phyloP scores from a whole-genome alignment of 2,113 vertebrate species.

The Tragelaphus buxtoni region DNA sequence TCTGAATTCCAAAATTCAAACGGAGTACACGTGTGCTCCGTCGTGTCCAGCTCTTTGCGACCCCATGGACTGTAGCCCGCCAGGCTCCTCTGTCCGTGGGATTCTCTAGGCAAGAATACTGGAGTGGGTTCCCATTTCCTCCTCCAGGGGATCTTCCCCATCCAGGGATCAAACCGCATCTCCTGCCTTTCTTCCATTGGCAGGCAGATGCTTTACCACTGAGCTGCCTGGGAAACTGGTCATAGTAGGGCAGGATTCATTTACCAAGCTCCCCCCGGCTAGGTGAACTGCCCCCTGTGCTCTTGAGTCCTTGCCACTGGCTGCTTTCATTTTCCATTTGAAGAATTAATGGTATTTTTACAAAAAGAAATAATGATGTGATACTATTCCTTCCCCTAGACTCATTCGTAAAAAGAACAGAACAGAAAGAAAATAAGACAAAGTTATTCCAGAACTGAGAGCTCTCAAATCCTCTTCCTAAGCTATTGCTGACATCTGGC shows the following conservation, averaged over 20 bases:
- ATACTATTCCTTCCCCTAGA: not conserved
- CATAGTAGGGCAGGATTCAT: not conserved
- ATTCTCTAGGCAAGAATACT: not conserved
- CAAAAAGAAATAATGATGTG: not conserved
- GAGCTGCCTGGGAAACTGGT: not conserved
- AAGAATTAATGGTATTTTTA: not conserved
- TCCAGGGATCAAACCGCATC: not conserved
- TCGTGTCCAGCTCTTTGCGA: not conserved
- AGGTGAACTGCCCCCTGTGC: not conserved
- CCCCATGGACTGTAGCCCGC: not conserved
- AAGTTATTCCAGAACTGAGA: not conserved
- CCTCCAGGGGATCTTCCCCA: not conserved
- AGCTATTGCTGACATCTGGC: not conserved
- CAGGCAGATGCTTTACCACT: not conserved
- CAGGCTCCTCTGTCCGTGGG: not conserved
- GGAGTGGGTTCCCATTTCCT: not conserved
- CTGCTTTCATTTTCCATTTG: not conserved
- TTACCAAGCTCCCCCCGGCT: not conserved
- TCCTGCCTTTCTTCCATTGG: not conserved
- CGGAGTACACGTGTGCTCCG: rapidly evolving
- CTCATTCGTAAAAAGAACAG: not conserved
- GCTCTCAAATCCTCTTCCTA: not conserved
- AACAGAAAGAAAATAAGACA: not conserved
- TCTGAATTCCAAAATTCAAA: not conserved
- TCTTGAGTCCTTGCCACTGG: not conserved